Base-by-base conservation (phyloP, 2,888 invertebrate genomes). In the Plagiodera versicolora region DNA sequence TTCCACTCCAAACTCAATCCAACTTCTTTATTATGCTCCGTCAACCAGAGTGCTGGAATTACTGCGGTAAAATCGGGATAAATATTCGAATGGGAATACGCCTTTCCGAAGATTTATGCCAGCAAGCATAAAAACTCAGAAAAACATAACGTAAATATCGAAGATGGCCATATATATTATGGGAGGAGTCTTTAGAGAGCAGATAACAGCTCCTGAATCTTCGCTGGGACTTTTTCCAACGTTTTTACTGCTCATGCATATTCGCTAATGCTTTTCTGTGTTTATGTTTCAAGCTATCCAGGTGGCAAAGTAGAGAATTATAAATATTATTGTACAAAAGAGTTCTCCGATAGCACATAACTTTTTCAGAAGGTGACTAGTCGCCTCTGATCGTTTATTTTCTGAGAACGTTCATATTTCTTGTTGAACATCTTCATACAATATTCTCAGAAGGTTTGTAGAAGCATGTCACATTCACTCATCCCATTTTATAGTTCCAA, bases 131-230 rank as follows among this genome's bases (percentile, higher is more conserved):
- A 61, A 63, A 67, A 65, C 60, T 67, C 60, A 55, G 39, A 64
- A 52, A 63, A 64, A 63, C 66, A 64, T 63, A 68, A 66, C 60
- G 66, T 60, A 67, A 66, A 63, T 60, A 62, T 63, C 64, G 60
- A 57, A 63, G 60, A 64, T 56, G 52, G 60, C 60, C 49, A 63
- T 64, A 67, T 64, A 67, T 65, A 63, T 51, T 51, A 39, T 17
- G 30, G 14, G n/a, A 19, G 52, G 5, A 14, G 35, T 39, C 39
- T 39, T 16, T 19, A 20, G 30, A 35, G 39, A 52, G 39, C 14
- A 16, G 39, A 52, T 39, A 52, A 35, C 35, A 39, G 52, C 52
- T n/a, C n/a, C 52, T 52, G 16, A 39, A 52, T 52, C 20, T 11
- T 8, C 24, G 10, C 19, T 39, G 5, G 8, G 20, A 52, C 18